Base-by-base conservation (phyloP, 2,888 invertebrate genomes). In the Apoderus coryli region DNA sequence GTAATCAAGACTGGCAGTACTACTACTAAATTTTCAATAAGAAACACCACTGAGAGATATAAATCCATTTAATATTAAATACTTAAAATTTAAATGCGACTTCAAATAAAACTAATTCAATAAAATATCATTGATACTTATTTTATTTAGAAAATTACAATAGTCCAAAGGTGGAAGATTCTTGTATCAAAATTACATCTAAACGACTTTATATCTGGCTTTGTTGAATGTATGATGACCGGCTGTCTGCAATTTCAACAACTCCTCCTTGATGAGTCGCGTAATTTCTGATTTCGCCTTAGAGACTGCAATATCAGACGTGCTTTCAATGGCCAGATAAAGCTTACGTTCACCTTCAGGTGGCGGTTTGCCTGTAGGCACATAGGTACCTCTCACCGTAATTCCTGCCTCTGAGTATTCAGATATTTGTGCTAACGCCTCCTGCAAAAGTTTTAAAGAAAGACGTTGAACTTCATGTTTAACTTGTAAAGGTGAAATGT, bases 361-460 rank as follows among this genome's bases (percentile, higher is more conserved):
- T 0, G 88, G 80, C 9, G 69, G 64, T 56, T 92, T 89, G 35
- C 92, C 92, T 2, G 82, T 74, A 0, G 80, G 79, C 6, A 90
- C 90, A 52, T 88, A 89, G 0, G 93, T 93, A n/a, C 98, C 98
- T 24, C 96, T 72, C 0, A 99, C 98, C 0, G 96, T 95, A 38
- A 99, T 82, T 19, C 98, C 98, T 1, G 96, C 98, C 57, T 99
- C 98, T 0, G 95, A 95, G 59, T 95, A 96, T 58, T 99, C 98
- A 27, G 92, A 90, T 48, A 99, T 95, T 53, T 96, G 88, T 1
- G 92, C 92, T 41, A 99, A 61, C 4, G 96, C 93, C 63, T 99
- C 98, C 77, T 85, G 65, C 7, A 57, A 55, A 29, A 43, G 38
- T 38, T 32, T 31, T 43, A 43, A 44, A n/a, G n/a, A n/a, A n/a